Percentiles rank a stretch among this genome's conserved stretches.
Evolutionary conservation across 2,888 invertebrate genomes (phyloP).

Genomic region (Drosophila paranaensis): DNA sequence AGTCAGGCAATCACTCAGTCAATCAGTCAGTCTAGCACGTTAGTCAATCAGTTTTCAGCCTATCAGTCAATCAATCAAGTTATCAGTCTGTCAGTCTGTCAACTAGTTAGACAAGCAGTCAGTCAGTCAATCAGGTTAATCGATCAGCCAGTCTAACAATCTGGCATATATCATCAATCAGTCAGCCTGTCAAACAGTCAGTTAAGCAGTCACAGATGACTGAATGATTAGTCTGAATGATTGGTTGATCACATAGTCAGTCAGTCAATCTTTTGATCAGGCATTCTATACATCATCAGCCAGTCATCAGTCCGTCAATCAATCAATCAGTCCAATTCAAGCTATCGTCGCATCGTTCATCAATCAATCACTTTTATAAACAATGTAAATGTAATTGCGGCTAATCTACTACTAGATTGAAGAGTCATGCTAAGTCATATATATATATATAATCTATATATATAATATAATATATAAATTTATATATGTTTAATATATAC

Average conservation of each 20-base stretch:
- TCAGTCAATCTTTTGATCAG: too few species aligned
- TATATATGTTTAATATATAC: neutral
- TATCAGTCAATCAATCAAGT: neutral
- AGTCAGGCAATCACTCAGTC: neutral
- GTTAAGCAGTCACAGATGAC: too few species aligned
- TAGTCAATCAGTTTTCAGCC: neutral
- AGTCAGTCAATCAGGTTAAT: neutral
- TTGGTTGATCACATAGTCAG: neutral
- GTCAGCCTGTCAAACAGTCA: neutral
- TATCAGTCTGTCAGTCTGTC: neutral
- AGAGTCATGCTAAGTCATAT: too few species aligned
- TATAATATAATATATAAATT: constrained; percentile 9
- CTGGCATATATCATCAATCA: neutral
- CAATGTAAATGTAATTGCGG: neutral
- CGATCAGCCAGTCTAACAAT: too few species aligned
- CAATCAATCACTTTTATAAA: neutral
- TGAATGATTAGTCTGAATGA: neutral
- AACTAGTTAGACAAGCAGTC: too few species aligned
- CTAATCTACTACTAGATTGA: neutral
- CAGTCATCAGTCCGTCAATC: neutral
- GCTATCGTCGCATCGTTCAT: neutral
- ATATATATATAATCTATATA: constrained; percentile 1
- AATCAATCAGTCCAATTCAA: neutral
- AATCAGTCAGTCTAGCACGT: neutral
- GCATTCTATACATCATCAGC: neutral